phyloP scores from a whole-genome alignment of 2,888 invertebrate genomes.

The Netelia melanura region DNA sequence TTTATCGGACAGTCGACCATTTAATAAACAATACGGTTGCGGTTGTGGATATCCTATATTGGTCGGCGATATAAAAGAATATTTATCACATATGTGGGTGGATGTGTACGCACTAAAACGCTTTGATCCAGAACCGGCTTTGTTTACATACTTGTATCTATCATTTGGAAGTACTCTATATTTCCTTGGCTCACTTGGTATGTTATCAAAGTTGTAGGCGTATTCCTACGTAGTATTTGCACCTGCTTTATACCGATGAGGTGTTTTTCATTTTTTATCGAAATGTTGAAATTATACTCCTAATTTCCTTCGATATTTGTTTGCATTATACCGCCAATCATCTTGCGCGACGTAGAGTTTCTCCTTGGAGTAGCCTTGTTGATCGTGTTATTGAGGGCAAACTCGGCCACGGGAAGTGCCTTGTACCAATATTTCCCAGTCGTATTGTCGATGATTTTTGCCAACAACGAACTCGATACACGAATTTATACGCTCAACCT shows the following conservation, averaged over 20 bases:
- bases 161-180: neutral
- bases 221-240: slow-evolving; percentile 64
- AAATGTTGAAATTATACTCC: slow-evolving; percentile 70
- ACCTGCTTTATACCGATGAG: slow-evolving; percentile 59
- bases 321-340: slow-evolving; percentile 30
- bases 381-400: slow-evolving; percentile 13
- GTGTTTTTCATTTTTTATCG: slow-evolving; percentile 72
- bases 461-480: neutral
- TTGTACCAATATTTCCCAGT: slow-evolving; percentile 3
- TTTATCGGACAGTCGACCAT: too few relatives aligned
- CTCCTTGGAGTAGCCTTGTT: slow-evolving; percentile 18
- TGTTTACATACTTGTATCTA: too few relatives aligned
- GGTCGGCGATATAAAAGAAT: too few relatives aligned
- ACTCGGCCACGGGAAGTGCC: neutral
- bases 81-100: too few relatives aligned
- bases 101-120: too few relatives aligned
- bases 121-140: too few relatives aligned
- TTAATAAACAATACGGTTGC: too few relatives aligned
- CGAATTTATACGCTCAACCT: slow-evolving; percentile 2
- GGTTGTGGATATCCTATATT: too few relatives aligned
- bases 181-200: slow-evolving; percentile 67
- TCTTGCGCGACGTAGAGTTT: slow-evolving; percentile 20
- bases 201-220: slow-evolving; percentile 63
- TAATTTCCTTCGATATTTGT: slow-evolving; percentile 69
- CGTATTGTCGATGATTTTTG: neutral